Base-by-base conservation (phyloP, 2,113 vertebrate species). In the Ranitomeya variabilis region DNA sequence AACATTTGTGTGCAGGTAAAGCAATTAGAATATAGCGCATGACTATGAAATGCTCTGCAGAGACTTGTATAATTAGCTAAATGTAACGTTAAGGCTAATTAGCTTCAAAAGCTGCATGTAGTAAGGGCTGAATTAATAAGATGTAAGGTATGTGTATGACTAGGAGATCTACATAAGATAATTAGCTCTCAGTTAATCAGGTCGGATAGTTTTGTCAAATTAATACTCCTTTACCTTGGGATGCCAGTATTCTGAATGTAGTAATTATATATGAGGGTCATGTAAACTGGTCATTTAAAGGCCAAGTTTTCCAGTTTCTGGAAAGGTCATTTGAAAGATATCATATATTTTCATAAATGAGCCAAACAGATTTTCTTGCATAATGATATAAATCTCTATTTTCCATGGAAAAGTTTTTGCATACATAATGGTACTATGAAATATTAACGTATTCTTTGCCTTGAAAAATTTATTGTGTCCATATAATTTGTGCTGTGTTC, bases 21-120 rank as follows among this genome's bases (percentile, higher is more conserved):
- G 54, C 52, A 80, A 57, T 57, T 54, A 80, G 57, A 23, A 57
- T 13, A 80, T 26, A n/a, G 54, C 26, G 10, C 14, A 13, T 57
- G 77, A 57, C 21, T 80, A n/a, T 23, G 1, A 7, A 80, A 7
- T 14, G 19, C 52, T 57, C 77, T 80, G n/a, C 26, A 55, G 77
- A 80, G 77, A 80, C 19, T 26, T 80, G 54, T 80, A 12, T 80
- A 80, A 57, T 80, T 80, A 80, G 52, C 57, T 80, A 26, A 80
- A 57, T 55, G 12, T 80, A 26, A 80, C 21, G 3, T 80, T 55
- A 80, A 55, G n/a, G 21, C n/a, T 80, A 80, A 80, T 80, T 19
- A 80, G 77, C 77, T 57, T 57, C 52, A 80, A 80, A 80, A 23
- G 51, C 15, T 80, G 23, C 52, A 80, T 80, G 9, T 23, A 26